Base-by-base conservation (phyloP, 1,140 invertebrate genomes). In the Heliconius nattereri region DNA sequence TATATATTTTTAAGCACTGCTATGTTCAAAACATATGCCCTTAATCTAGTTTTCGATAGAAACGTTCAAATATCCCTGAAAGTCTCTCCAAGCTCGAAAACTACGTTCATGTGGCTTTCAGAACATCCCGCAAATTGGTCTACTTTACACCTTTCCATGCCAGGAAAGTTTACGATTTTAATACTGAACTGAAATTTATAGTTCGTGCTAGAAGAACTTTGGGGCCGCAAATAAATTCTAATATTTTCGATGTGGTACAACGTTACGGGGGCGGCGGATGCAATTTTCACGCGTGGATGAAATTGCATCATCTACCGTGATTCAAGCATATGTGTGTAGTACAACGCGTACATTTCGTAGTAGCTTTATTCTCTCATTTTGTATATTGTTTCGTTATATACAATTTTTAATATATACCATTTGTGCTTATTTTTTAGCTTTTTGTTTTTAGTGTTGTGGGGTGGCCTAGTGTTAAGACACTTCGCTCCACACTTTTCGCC, bases 201-300 rank as follows among this genome's bases (percentile, higher is more conserved):
- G 80, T 71, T 73, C 54, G 77, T 73, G 82, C 81, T 74, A 54
- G 80, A 76, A 37, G 75, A 83, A 82, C 80, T 82, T 82, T 82
- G 84, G 79, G 35, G 72, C 75, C 74, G 78, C 83, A 81, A 85
- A 87, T 87, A 87, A 87, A 85, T 87, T 87, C 84, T 85, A 87
- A 87, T 87, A 87, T 87, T 87, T 85, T 84, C 81, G 79, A 85
- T 83, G 23, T 60, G 84, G 80, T 81, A 72, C 83, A 76, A 60
- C 72, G 79, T 81, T 81, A 83, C 78, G 82, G 78, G 80, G 83
- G 78, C 85, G 81, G 82, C 81, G 86, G 87, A 90, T 90, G 88
- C 89, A 92, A 91, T 92, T 91, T 91, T 84, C 76, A 84, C 83
- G 72, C 73, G 76, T 71, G 32, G 80, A 84, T 75, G 81, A 83